Conservation (phyloP, 1,140 invertebrate genomes). For the Bombyx mandarina region DNA sequence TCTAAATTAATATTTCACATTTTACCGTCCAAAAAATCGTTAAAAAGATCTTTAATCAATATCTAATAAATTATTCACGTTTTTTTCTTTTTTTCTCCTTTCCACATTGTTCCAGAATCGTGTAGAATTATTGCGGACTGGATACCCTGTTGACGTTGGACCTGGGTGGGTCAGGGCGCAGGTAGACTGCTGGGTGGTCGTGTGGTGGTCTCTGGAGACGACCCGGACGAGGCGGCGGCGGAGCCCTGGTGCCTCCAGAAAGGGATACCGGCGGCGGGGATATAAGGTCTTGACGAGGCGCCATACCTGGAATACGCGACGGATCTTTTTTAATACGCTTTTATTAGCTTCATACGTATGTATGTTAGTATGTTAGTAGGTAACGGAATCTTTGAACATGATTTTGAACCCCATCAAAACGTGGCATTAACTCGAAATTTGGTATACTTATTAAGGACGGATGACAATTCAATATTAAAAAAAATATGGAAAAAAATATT, state of each 20-base stretch:
- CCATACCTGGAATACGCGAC: constrained; percentile 35
- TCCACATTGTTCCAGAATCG: not conserved
- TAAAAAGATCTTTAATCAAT: not conserved
- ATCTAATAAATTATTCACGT: constrained; percentile 3
- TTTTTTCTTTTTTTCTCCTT: not conserved
- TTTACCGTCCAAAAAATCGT: not conserved
- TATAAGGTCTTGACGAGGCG: constrained; percentile 48
- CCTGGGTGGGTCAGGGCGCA: not conserved
- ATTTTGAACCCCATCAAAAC: too few species aligned
- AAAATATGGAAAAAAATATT: too few species aligned
- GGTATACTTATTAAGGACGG: too few species aligned
- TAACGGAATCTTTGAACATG: too few species aligned
- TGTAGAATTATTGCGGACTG: not conserved
- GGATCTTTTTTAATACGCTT: too few species aligned
- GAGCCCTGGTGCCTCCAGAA: constrained; percentile 25
- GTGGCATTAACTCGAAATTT: too few species aligned
- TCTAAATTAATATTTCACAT: too few species aligned
- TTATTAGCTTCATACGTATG: too few species aligned
- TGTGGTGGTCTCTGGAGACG: constrained; percentile 7
- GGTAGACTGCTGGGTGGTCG: not conserved
- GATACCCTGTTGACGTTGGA: constrained; percentile 1
- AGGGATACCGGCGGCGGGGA: constrained; percentile 31
- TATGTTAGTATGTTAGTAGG: too few species aligned
- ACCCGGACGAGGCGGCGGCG: constrained; percentile 35
- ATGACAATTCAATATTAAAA: too few species aligned